Evolutionary conservation across 2,797 vertebrate species (phyloP), one percentile per base, ranked within the genome.

Genomic region (Lacerta bilineata): DNA sequence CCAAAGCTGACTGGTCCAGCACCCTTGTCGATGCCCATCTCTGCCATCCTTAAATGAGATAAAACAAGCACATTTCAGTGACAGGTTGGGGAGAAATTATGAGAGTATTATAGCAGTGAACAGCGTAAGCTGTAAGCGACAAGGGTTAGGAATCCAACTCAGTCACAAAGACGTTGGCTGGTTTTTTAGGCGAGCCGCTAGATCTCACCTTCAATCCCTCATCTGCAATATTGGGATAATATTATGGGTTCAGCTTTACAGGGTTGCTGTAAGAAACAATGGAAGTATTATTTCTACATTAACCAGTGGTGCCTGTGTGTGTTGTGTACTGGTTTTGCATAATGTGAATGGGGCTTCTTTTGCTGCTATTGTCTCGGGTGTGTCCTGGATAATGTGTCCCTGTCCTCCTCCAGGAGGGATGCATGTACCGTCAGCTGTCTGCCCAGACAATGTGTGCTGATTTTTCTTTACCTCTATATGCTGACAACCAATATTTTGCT

Each of bases 1-100:
- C 98, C 98, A 5, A 98, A 99, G 91, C 97, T 98, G 88, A 98
- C 97, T 0, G 97, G 96, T 33, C 97, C 97, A 1, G 92, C 92
- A 11, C 94, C 90, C 92, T 89, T 96, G 85, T 96, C 87, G 6
- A 98, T 96, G 1, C 93, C 95, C 90, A 98, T 87, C 86, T 97
- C 95, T 5, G 87, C 87, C 96, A 98, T 97, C 94, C 98, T 98
- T 90, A 27, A 64, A 36, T 43, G 27, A 5, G 27, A 90, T 29
- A 43, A 83, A 79, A 64, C 33, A 86, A 89, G 15, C 50, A 66
- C 41, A 75, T 17, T 1, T 25, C 39, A 39, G 8, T 8, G 23
- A 36, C 55, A 17, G 13, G 29, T 80, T n/a, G n/a, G 46, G n/a
- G 77, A 79, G 46, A 79, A 59, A 1, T 59, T 18, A 75, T 68